Evolutionary conservation across 2,113 vertebrate genomes (phyloP).

Genomic region (Archocentrus centrarchus): DNA sequence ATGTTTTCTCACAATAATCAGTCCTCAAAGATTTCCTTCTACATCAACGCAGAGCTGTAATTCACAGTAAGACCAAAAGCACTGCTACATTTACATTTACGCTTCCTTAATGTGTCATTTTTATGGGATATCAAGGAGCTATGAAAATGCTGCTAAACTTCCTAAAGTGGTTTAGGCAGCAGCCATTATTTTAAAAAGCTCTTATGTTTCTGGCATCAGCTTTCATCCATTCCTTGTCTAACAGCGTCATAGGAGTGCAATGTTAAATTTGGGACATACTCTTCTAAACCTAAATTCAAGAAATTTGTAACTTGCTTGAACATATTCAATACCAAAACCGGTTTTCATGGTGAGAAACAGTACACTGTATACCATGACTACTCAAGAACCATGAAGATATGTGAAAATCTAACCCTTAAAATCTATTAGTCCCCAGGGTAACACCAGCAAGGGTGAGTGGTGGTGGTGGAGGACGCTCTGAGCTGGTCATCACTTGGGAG

Average conservation of each 20-base stretch:
- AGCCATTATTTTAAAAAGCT: no score
- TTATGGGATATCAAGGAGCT: no score
- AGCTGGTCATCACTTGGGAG: conserved; percentile 98
- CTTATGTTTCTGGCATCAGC: no score
- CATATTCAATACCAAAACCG: not conserved
- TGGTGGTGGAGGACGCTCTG: conserved; percentile 92
- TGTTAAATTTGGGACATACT: not conserved
- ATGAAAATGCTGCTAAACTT: no score
- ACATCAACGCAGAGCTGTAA: not conserved
- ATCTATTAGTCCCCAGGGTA: conserved; percentile 87
- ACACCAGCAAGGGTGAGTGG: conserved; percentile 92
- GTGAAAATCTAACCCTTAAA: not conserved
- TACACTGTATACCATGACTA: not conserved
- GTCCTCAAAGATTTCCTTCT: no score
- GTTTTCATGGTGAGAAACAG: not conserved
- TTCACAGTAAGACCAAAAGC: not conserved
- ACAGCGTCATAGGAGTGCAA: not conserved
- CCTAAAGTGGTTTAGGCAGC: no score
- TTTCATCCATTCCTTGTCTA: no score
- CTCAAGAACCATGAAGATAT: not conserved
- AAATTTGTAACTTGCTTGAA: not conserved
- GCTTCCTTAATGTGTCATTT: no score
- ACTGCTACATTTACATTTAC: no score
- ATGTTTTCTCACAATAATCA: no score
- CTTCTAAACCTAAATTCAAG: not conserved